A percentile compares a stretch with the other conserved stretches of the same genome.
phyloP scores from a whole-genome alignment of 92 coral and sea anemone species.

The Zoanthus solanderi region DNA sequence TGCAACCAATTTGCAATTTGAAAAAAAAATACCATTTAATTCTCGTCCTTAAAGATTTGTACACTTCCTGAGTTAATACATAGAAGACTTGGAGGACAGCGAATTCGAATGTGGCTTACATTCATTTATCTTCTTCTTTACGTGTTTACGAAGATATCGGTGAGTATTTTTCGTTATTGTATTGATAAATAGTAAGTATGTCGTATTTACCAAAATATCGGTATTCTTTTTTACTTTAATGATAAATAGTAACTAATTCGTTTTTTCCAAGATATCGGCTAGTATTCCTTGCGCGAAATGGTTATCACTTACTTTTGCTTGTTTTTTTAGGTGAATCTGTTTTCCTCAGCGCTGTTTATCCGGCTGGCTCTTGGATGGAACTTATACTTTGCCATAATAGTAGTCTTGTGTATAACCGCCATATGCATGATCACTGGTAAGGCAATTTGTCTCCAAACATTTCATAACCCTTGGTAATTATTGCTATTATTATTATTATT shows the following conservation, averaged over 20 bases:
- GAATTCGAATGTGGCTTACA: constrained; percentile 54
- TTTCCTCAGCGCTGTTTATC: constrained; percentile 24
- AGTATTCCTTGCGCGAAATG: neutral
- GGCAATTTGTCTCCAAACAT: neutral
- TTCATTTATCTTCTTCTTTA: constrained; percentile 56
- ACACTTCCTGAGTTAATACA: constrained; percentile 63
- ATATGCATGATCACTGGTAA: constrained; percentile 22
- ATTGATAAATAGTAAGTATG: no score
- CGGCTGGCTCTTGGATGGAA: constrained; percentile 38
- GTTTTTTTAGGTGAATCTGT: constrained; percentile 11
- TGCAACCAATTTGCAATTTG: neutral
- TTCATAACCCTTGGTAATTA: neutral
- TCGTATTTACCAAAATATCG: constrained; percentile 50
- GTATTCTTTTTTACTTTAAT: neutral
- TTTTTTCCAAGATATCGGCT: constrained; percentile 57
- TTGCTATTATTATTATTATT: neutral
- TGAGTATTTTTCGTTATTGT: neutral
- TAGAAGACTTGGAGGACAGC: constrained; percentile 60
- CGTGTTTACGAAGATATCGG: constrained; percentile 60
- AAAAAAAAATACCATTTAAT: neutral
- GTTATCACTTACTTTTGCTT: neutral
- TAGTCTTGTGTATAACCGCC: constrained; percentile 21
- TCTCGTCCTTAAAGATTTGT: constrained; percentile 29
- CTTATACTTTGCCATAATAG: constrained; percentile 22
- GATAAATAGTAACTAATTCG: neutral